Conservation (phyloP, 2,888 invertebrate genomes). For the Syritta pipiens region DNA sequence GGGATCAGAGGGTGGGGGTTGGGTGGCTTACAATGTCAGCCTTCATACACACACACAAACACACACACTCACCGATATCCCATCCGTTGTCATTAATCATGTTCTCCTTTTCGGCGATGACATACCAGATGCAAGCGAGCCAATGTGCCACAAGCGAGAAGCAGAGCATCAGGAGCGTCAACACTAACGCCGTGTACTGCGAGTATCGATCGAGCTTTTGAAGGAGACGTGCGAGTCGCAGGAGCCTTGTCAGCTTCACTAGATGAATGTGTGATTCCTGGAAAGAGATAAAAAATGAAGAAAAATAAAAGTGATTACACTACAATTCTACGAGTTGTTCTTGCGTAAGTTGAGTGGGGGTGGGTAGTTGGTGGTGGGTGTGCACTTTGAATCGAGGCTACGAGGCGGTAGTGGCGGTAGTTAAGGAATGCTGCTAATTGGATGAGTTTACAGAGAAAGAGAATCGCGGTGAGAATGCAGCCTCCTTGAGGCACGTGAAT, state of each 20-base stretch:
- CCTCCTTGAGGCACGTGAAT: too few relatives aligned
- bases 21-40: neutral
- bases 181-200: slow-evolving; percentile 96
- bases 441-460: too few relatives aligned
- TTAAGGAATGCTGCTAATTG: too few relatives aligned
- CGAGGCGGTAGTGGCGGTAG: too few relatives aligned
- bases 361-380: neutral
- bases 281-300: slow-evolving; percentile 41
- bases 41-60: neutral
- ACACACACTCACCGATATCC: slow-evolving; percentile 87
- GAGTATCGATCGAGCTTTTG: slow-evolving; percentile 98
- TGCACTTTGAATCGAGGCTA: too few relatives aligned
- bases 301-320: slow-evolving; percentile 8
- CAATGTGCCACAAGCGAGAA: slow-evolving; percentile 97
- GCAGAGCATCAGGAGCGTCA: slow-evolving; percentile 95
- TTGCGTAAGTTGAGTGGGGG: neutral
- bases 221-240: slow-evolving; percentile 92
- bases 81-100: slow-evolving; percentile 84
- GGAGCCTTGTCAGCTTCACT: slow-evolving; percentile 93
- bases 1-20: neutral
- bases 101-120: slow-evolving; percentile 94
- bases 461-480: too few relatives aligned
- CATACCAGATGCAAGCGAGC: slow-evolving; percentile 98
- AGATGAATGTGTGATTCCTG: slow-evolving; percentile 93
- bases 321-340: neutral